Evolutionary conservation across 2,113 vertebrate genomes (phyloP), one percentile per base, ranked within the genome.

Genomic region (Chiloscyllium plagiosum): DNA sequence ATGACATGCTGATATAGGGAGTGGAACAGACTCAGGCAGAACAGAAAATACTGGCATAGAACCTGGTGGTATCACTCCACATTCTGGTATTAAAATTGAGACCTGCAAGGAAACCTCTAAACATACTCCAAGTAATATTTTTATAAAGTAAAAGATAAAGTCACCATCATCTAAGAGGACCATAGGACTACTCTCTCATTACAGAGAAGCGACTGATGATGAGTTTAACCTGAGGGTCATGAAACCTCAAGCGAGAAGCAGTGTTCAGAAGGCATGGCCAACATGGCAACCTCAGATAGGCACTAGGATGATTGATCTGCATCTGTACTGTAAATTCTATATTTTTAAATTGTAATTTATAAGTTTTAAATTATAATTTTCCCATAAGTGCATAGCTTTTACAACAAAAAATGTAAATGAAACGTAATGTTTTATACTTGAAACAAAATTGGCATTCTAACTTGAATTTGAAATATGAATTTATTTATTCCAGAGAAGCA

Each of bases 71-170:
- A 98, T 90, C 7, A 97, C 3, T 96, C 97, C 97, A 97, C 98
- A 99, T 56, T 98, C 98, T 17, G 99, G 99, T 70, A 99, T 98
- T 96, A 99, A 96, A 97, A 99, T 92, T 10, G 98, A 99, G 96
- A 98, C 98, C 99, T 99, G 96, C 96, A n/a, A 85, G 47, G 96
- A 96, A 96, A 12, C 96, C 66, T 22, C 66, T 7, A 92, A 15
- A 92, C 52, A n/a, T 4, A 37, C 17, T 80, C 29, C 17, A 3
- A n/a, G 8, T 80, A 37, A n/a, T 22, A 13, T 1, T 69, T 90
- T 61, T 61, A 7, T 61, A 61, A 61, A 61, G 56, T 12, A 61
- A 12, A 61, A 61, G 12, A 12, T 61, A 61, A 61, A 61, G 7
- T 61, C 1, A 12, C 56, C 56, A 61, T 61, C 56, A 0, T 61